Conservation (phyloP, 2,888 invertebrate genomes). For the Cosmopolites sordidus region DNA sequence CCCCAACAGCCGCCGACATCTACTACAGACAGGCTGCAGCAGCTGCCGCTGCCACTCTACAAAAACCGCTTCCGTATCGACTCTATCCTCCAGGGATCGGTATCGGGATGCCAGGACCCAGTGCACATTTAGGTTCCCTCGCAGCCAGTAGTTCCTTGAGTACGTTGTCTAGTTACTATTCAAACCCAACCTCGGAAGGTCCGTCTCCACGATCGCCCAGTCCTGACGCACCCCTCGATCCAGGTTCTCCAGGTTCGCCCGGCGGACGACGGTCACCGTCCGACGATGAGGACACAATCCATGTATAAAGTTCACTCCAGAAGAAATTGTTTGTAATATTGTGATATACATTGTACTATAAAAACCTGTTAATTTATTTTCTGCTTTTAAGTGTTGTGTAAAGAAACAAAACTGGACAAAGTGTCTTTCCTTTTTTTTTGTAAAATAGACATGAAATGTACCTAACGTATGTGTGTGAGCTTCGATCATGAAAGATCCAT, state of each 20-base stretch:
- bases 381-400: slow-evolving; percentile 45
- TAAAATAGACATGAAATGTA: background rate
- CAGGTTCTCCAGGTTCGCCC: slow-evolving; percentile 56
- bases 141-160: slow-evolving; percentile 65
- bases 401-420: slow-evolving; percentile 8
- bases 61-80: slow-evolving; percentile 83
- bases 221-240: slow-evolving; percentile 57
- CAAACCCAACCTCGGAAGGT: slow-evolving; percentile 53
- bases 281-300: slow-evolving; percentile 62
- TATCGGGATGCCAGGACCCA: slow-evolving; percentile 62
- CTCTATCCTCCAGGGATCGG: slow-evolving; percentile 58
- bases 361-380: slow-evolving; percentile 45
- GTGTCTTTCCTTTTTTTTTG: background rate
- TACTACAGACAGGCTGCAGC: slow-evolving; percentile 81
- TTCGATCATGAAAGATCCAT: too few relatives aligned
- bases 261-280: slow-evolving; percentile 48
- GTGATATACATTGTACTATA: slow-evolving; percentile 45
- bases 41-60: slow-evolving; percentile 70
- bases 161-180: slow-evolving; percentile 55
- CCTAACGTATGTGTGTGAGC: background rate
- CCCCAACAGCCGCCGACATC: slow-evolving; percentile 65
- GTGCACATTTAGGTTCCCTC: slow-evolving; percentile 61
- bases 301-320: slow-evolving; percentile 48
- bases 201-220: slow-evolving; percentile 50
- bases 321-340: slow-evolving; percentile 33